Conservation (phyloP, 2,888 invertebrate species). For the Parthenolecanium corni region DNA sequence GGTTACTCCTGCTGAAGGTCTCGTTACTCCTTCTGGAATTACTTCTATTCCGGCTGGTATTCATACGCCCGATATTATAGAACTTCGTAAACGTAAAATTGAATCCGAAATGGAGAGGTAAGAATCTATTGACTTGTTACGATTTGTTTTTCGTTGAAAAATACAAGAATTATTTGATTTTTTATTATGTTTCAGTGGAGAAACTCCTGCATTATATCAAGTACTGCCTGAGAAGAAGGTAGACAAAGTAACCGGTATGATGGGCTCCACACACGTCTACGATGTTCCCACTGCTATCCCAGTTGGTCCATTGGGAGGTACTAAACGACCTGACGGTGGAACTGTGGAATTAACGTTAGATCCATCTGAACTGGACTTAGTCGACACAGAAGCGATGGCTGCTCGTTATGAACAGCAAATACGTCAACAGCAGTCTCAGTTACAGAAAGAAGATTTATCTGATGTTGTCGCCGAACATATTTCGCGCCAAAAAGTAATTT, state of each 20-base stretch:
- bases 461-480: constrained; percentile 99
- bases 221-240: constrained; percentile 88
- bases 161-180: not conserved
- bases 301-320: constrained; percentile 13
- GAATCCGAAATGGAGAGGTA: constrained; percentile 92
- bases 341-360: constrained; percentile 91
- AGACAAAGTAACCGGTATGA: constrained; percentile 74
- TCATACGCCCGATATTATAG: constrained; percentile 98
- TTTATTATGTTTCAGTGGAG: constrained; percentile 46
- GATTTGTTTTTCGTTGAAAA: not conserved
- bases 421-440: constrained; percentile 77
- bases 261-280: constrained; percentile 97
- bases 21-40: constrained; percentile 89
- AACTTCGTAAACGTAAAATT: constrained; percentile 90
- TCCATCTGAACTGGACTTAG: constrained; percentile 85
- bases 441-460: constrained; percentile 86
- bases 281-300: constrained; percentile 63
- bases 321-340: constrained; percentile 44
- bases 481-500: constrained; percentile 76
- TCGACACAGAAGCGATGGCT: constrained; percentile 92
- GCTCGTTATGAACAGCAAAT: constrained; percentile 92
- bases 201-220: constrained; percentile 89
- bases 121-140: constrained; percentile 34
- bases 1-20: constrained; percentile 84
- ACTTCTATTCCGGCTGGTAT: constrained; percentile 83